phyloP scores from a whole-genome alignment of 1,140 invertebrate genomes.

The Babylonia areolata region DNA sequence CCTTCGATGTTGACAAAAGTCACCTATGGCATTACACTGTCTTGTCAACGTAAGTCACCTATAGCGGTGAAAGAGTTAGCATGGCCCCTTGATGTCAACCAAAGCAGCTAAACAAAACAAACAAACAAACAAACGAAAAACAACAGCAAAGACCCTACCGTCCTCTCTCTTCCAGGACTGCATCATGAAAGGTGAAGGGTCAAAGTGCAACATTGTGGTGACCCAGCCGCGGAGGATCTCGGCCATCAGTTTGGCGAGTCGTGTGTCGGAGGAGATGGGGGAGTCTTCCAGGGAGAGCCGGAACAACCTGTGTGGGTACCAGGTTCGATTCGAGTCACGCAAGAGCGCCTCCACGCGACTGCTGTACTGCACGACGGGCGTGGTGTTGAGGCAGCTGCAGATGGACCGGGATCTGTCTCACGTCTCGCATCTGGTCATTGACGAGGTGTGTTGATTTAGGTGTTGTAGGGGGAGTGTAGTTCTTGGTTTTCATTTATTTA shows the following conservation, averaged over 20 bases:
- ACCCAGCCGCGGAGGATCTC: constrained; percentile 98
- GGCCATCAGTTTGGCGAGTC: constrained; percentile 94
- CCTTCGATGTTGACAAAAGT: no score
- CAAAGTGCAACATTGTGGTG: constrained; percentile 89
- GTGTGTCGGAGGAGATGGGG: constrained; percentile 94
- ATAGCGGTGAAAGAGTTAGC: no score
- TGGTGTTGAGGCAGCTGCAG: constrained; percentile 78
- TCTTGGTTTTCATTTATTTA: no score
- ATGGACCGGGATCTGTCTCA: constrained; percentile 73
- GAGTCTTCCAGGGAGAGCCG: constrained; percentile 64
- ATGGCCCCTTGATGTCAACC: no score
- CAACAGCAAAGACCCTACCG: no score
- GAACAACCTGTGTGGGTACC: constrained; percentile 71
- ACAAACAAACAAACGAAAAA: no score
- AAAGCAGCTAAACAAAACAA: no score
- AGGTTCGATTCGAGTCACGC: constrained; percentile 72
- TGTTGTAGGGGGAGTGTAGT: no score
- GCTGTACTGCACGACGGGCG: constrained; percentile 73
- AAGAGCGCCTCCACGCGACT: constrained; percentile 60
- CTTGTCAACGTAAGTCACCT: no score
- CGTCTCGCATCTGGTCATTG: constrained; percentile 70
- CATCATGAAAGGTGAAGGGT: constrained; percentile 77
- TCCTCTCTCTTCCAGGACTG: constrained; percentile 50
- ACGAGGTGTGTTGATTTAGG: constrained; percentile 66
- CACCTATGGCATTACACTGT: no score